These are phyloP conservation scores for Acronicta psi DNA, from an alignment of 2,888 invertebrate species.

Conservation along the genomic window DNA sequence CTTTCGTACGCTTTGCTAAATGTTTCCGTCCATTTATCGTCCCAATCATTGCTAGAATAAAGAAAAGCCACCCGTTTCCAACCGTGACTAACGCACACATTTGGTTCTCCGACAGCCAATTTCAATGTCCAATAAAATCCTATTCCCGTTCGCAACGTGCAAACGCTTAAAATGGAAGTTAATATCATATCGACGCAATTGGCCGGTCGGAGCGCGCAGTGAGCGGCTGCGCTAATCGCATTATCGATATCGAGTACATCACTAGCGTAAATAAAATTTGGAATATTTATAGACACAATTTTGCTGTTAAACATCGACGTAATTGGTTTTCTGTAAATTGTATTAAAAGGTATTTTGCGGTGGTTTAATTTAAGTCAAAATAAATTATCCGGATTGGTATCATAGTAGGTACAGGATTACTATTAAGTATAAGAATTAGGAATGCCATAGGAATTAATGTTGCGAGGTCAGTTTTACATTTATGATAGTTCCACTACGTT, in stretches of 20 bases:
- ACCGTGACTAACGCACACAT: background rate
- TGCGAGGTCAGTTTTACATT: too few relatives aligned
- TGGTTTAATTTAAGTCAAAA: too few relatives aligned
- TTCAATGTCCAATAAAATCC: slow-evolving; percentile 36
- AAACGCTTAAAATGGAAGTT: slow-evolving; percentile 45
- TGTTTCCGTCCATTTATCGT: too few relatives aligned
- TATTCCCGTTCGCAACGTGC: slow-evolving; percentile 44
- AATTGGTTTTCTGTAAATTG: background rate
- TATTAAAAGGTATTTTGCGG: too few relatives aligned
- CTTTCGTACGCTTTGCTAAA: too few relatives aligned
- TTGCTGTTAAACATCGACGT: background rate
- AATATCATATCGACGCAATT: slow-evolving; percentile 45
- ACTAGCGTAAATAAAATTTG: slow-evolving; percentile 27
- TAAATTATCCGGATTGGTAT: too few relatives aligned
- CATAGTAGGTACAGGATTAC: too few relatives aligned
- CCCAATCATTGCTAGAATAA: too few relatives aligned
- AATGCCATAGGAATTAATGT: too few relatives aligned
- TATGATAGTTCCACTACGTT: too few relatives aligned
- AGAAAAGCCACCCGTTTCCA: background rate
- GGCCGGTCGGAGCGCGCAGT: slow-evolving; percentile 33
- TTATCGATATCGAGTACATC: slow-evolving; percentile 50
- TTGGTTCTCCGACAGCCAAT: slow-evolving; percentile 20
- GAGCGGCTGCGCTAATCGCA: slow-evolving; percentile 46
- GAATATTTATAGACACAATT: slow-evolving; percentile 13
- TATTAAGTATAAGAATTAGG: too few relatives aligned